A percentile compares a stretch with the other conserved stretches of the same genome.
Evolutionary conservation across 2,113 vertebrate species (phyloP).

Genomic region (Bambusicola thoracicus): DNA sequence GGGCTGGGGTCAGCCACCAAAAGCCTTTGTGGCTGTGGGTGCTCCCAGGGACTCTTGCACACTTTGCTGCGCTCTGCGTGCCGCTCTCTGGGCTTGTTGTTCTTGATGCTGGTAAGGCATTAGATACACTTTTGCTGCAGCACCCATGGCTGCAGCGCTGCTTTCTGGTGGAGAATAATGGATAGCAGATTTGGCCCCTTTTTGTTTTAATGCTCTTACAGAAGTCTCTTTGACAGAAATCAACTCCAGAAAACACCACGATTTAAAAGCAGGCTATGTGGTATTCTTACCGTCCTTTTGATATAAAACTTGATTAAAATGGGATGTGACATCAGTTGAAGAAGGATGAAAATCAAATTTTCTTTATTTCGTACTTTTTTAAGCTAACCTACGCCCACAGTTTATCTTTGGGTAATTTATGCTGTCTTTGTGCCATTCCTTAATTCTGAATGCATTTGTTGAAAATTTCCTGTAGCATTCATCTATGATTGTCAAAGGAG

Average conservation of each 20-base stretch:
- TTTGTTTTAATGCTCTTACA: constrained; percentile 27
- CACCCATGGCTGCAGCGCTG: not conserved
- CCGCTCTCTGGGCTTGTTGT: not conserved
- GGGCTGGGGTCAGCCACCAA: not conserved
- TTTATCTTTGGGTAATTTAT: constrained; percentile 75
- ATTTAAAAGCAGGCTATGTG: constrained; percentile 41
- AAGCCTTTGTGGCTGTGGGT: not conserved
- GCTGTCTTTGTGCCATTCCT: constrained; percentile 75
- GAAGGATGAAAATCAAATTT: constrained; percentile 74
- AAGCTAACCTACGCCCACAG: constrained; percentile 56
- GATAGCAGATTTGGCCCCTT: constrained; percentile 40
- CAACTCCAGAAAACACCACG: constrained; percentile 71
- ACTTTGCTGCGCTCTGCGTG: fast-evolving
- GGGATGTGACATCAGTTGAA: constrained; percentile 67
- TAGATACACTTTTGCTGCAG: not conserved
- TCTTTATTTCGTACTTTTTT: constrained; percentile 67
- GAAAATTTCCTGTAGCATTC: constrained; percentile 80
- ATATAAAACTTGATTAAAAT: constrained; percentile 76
- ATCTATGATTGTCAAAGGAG: constrained; percentile 79
- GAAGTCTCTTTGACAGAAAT: constrained; percentile 64
- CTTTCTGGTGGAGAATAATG: not conserved
- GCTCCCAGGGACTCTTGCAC: not conserved
- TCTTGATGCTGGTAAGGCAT: not conserved
- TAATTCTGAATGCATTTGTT: constrained; percentile 80
- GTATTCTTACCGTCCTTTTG: constrained; percentile 70